Conservation (phyloP, 2,113 vertebrate species). For the Pogona vitticeps region DNA sequence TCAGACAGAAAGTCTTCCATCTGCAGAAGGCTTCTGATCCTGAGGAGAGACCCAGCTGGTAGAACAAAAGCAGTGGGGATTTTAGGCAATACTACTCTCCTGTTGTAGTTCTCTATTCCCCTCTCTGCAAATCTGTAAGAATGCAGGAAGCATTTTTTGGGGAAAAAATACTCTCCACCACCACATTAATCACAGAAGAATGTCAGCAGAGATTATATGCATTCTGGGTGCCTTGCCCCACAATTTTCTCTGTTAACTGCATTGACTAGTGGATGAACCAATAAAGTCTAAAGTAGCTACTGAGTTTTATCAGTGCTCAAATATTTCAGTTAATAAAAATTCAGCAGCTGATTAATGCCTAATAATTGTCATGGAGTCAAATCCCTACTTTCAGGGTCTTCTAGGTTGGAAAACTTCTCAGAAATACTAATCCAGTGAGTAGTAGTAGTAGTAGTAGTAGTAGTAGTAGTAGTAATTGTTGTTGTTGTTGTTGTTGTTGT, state of each 20-base stretch:
- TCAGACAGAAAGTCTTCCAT: background rate
- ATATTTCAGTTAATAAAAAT: background rate
- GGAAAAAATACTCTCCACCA: background rate
- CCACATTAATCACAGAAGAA: background rate
- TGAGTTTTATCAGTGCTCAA: background rate
- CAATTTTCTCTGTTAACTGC: background rate
- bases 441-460: too few relatives aligned
- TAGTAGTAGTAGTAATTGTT: too few relatives aligned
- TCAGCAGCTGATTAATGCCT: background rate
- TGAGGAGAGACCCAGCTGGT: background rate
- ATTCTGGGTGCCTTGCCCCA: background rate
- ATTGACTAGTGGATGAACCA: background rate
- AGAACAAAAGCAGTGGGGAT: background rate
- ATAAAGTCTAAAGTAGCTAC: too few relatives aligned
- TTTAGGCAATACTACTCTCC: too few relatives aligned
- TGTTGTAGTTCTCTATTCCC: background rate
- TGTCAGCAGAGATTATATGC: background rate
- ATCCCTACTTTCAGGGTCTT: too few relatives aligned
- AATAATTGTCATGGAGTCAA: too few relatives aligned
- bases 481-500: too few relatives aligned
- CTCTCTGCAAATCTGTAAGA: background rate
- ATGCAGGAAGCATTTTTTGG: background rate
- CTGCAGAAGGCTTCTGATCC: background rate
- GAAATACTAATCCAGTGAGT: too few relatives aligned
- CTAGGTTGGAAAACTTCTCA: too few relatives aligned